Conservation (phyloP, 2,888 invertebrate species). For the Cepaea hortensis region DNA sequence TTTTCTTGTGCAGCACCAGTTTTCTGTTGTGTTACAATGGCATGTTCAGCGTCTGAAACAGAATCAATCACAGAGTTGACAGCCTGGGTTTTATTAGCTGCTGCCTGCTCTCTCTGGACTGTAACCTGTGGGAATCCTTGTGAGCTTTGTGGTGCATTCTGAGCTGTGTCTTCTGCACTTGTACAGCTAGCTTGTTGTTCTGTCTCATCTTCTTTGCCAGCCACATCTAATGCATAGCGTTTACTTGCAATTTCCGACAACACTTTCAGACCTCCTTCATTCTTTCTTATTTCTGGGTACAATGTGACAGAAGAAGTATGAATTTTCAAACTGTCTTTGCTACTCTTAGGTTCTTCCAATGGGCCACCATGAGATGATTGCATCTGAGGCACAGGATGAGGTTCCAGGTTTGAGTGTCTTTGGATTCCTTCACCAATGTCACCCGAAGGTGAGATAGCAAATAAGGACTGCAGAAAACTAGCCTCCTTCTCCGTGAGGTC, state of each 20-base stretch:
- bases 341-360: background rate
- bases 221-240: constrained; percentile 28
- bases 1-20: background rate
- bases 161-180: background rate
- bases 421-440: background rate
- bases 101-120: background rate
- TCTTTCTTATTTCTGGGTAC: constrained; percentile 28
- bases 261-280: constrained; percentile 41
- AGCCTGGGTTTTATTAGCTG: too few species aligned
- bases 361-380: background rate
- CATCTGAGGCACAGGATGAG: background rate
- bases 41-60: background rate
- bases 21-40: background rate
- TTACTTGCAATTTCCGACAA: constrained; percentile 45
- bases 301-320: background rate
- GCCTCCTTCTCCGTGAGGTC: constrained; percentile 24
- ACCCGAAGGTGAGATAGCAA: background rate
- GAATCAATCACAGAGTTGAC: too few species aligned
- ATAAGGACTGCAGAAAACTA: constrained; percentile 19
- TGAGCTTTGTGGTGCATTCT: background rate
- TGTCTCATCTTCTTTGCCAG: constrained; percentile 25
- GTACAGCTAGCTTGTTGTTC: background rate
- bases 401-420: too few species aligned
- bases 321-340: background rate
- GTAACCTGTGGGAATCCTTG: background rate